A percentile compares a stretch with the other conserved stretches of the same genome.
Evolutionary conservation across 2,888 invertebrate species (phyloP).

Genomic region (Eristalinus aeneus): DNA sequence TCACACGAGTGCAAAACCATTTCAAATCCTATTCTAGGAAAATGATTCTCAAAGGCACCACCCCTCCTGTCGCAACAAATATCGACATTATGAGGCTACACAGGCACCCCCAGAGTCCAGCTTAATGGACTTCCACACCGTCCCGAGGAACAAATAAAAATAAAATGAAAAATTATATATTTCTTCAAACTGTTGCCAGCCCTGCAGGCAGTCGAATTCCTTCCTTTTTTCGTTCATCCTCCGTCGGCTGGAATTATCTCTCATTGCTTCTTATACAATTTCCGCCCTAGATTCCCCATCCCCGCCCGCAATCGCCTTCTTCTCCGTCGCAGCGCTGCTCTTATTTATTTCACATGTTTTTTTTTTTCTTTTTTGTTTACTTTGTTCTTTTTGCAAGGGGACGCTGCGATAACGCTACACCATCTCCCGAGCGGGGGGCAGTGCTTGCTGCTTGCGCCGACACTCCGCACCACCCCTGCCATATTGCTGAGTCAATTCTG

Average conservation of each 20-base stretch:
- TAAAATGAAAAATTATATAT: background rate
- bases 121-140: background rate
- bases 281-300: conserved; percentile 56
- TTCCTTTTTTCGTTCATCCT: background rate
- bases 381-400: conserved; percentile 15
- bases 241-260: conserved; percentile 47
- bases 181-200: background rate
- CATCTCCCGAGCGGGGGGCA: background rate
- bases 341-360: conserved; percentile 37
- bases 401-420: conserved; percentile 34
- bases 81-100: background rate
- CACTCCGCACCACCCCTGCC: background rate
- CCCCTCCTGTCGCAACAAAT: no score
- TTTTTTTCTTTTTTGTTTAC: conserved; percentile 7
- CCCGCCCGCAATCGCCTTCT: background rate
- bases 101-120: background rate
- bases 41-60: no score
- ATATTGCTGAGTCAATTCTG: conserved; percentile 54
- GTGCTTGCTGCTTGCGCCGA: conserved; percentile 15
- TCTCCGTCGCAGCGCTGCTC: conserved; percentile 5
- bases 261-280: conserved; percentile 47
- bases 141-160: background rate
- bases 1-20: no score
- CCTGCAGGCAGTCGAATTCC: background rate
- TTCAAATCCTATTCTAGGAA: no score